A percentile compares a stretch with the other conserved stretches of the same genome.
Evolutionary conservation across 1,140 invertebrate species (phyloP).

Genomic region (Bombus affinis): DNA sequence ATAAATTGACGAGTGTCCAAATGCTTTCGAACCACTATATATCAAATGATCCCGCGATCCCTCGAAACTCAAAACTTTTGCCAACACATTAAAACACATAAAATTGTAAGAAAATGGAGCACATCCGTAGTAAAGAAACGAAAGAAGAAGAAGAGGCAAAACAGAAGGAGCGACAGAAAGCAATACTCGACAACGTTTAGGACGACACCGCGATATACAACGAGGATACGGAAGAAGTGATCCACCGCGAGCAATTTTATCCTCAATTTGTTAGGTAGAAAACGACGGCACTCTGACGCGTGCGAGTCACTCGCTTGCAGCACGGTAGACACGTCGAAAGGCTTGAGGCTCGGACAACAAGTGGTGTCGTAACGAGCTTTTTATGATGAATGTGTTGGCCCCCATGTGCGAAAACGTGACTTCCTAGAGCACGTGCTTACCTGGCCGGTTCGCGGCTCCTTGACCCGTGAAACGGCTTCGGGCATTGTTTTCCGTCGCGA

Average conservation of each 20-base stretch:
- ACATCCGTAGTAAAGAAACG: background rate
- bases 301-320: conserved; percentile 25
- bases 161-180: background rate
- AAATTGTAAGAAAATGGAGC: background rate
- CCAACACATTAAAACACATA: too few species aligned
- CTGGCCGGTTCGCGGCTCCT: conserved; percentile 58
- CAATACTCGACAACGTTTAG: background rate
- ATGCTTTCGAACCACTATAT: too few species aligned
- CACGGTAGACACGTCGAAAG: conserved; percentile 56
- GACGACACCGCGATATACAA: background rate
- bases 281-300: conserved; percentile 3
- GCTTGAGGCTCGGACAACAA: conserved; percentile 55
- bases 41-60: too few species aligned
- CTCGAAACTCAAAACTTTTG: too few species aligned
- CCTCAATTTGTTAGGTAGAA: conserved; percentile 15
- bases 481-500: conserved; percentile 64
- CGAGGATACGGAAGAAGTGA: conserved; percentile 19
- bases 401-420: conserved; percentile 61
- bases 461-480: conserved; percentile 64
- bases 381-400: conserved; percentile 53
- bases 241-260: conserved; percentile 44
- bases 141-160: background rate
- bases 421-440: conserved; percentile 60
- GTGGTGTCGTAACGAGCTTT: conserved; percentile 66
- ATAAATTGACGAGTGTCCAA: too few species aligned